phyloP scores from a whole-genome alignment of 2,113 vertebrate genomes.

The Phylloscopus trochilus region DNA sequence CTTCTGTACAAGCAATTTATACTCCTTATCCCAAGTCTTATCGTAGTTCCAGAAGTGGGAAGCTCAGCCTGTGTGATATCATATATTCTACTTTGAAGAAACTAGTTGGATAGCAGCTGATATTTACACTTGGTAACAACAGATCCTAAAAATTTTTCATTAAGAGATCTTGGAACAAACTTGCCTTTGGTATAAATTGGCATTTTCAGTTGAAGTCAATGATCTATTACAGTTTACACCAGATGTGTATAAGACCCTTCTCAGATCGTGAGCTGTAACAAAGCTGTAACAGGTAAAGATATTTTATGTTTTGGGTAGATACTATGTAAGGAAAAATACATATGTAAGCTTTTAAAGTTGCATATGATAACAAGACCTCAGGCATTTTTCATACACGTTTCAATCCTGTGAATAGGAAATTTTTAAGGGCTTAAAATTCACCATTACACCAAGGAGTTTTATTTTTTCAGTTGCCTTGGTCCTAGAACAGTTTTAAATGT shows the following conservation, averaged over 20 bases:
- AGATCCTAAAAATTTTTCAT: not conserved
- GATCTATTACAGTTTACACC: not conserved
- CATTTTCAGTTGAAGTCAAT: not conserved
- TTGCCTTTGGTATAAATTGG: not conserved
- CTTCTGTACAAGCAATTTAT: not conserved
- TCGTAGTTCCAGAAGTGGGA: not conserved
- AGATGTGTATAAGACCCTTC: not conserved
- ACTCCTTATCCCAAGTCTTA: not conserved
- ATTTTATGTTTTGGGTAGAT: not conserved
- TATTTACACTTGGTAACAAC: not conserved
- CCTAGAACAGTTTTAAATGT: not conserved
- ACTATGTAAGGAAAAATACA: not conserved
- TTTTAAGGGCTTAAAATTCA: not conserved
- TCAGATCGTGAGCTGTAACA: not conserved
- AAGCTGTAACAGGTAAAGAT: not conserved
- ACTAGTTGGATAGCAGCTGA: not conserved
- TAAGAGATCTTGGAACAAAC: not conserved
- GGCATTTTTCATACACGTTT: not conserved
- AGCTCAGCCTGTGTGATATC: not conserved
- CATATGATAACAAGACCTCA: not conserved
- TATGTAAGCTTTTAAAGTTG: not conserved
- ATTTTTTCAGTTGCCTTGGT: not conserved
- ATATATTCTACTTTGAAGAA: not conserved
- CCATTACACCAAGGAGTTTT: not conserved
- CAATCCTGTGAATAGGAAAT: not conserved